Evolutionary conservation across 2,797 vertebrate species (phyloP).

Genomic region (Pangasius krempfi): DNA sequence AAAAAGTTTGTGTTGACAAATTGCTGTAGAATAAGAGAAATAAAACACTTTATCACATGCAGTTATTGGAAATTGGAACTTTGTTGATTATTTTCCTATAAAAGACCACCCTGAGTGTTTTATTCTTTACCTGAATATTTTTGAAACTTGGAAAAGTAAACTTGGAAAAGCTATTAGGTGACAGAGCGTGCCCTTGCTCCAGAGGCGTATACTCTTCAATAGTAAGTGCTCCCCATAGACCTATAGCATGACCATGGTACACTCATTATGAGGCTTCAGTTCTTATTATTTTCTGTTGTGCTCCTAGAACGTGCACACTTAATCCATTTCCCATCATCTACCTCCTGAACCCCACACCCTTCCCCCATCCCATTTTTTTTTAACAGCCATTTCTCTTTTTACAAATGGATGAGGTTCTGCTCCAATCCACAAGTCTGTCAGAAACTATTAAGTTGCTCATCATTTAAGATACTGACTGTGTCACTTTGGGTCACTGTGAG

Average conservation of each 20-base stretch:
- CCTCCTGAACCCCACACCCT: not conserved
- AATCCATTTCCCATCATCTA: not conserved
- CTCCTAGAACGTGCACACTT: not conserved
- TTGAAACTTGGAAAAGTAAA: not conserved
- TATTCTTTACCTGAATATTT: not conserved
- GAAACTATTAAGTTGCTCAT: slow-evolving; percentile 5
- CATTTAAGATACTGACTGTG: not conserved
- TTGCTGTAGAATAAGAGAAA: not conserved
- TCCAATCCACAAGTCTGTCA: not conserved
- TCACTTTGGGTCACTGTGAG: not conserved
- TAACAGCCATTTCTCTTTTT: not conserved
- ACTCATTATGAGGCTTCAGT: not conserved
- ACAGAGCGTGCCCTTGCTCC: not conserved
- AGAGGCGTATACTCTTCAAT: not conserved
- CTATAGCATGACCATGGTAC: not conserved
- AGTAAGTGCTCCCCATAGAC: not conserved
- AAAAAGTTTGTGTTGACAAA: not conserved
- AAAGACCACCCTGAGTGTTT: not conserved
- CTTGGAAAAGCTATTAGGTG: not conserved
- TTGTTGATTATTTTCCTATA: slow-evolving; percentile 3
- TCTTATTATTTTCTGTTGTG: not conserved
- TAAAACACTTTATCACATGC: not conserved
- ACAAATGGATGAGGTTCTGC: not conserved
- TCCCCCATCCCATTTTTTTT: not conserved
- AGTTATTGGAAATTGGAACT: too few species aligned